phyloP scores from a whole-genome alignment of 2,888 invertebrate species.

The Taenaris catops region DNA sequence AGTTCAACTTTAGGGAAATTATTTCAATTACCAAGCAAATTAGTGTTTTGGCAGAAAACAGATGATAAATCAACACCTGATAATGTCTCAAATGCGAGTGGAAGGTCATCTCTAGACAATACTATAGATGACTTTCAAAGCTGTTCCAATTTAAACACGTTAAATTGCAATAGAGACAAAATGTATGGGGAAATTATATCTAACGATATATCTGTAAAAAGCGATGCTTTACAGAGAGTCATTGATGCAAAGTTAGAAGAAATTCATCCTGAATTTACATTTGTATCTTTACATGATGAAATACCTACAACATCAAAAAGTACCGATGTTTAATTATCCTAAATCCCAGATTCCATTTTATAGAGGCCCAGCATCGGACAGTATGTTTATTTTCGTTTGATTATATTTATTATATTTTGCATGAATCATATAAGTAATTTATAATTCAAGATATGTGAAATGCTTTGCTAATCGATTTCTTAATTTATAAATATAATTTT shows the following conservation, averaged over 20 bases:
- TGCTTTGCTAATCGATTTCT: too few species aligned
- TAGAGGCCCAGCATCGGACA: constrained; percentile 41
- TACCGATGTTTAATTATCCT: constrained; percentile 55
- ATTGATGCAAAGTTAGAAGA: constrained; percentile 66
- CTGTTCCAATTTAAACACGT: constrained; percentile 36
- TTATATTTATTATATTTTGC: constrained; percentile 21
- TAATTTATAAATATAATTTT: too few species aligned
- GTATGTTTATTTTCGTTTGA: constrained; percentile 59
- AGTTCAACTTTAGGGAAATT: constrained; percentile 62
- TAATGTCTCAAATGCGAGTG: constrained; percentile 45
- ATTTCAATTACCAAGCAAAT: constrained; percentile 75
- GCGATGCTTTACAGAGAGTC: constrained; percentile 59
- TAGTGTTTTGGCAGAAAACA: constrained; percentile 76
- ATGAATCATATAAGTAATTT: too few species aligned
- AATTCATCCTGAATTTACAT: constrained; percentile 66
- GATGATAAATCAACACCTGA: constrained; percentile 54
- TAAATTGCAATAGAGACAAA: constrained; percentile 18
- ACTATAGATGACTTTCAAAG: constrained; percentile 48
- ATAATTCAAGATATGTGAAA: too few species aligned
- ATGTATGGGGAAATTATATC: constrained; percentile 39
- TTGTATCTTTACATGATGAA: constrained; percentile 54
- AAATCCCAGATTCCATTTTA: constrained; percentile 14
- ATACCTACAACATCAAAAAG: constrained; percentile 56
- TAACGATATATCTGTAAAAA: constrained; percentile 57
- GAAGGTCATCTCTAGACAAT: constrained; percentile 52